phyloP scores from a whole-genome alignment of 2,113 vertebrate species.

The Malaclemys terrapin region DNA sequence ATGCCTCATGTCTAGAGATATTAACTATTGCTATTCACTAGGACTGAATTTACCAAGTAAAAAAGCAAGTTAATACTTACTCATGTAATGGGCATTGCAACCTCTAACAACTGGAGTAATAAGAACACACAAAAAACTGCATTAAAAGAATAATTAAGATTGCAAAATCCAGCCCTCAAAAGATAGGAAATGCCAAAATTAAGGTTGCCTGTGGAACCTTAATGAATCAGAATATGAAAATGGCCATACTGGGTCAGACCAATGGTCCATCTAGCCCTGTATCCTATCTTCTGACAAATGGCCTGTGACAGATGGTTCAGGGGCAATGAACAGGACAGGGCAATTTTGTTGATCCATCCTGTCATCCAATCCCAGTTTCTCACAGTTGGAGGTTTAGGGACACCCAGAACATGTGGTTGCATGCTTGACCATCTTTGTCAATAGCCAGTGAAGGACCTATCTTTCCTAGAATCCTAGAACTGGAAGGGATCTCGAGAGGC shows the following conservation, averaged over 20 bases:
- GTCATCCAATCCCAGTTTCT: background rate
- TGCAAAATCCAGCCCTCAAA: background rate
- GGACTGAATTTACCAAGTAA: background rate
- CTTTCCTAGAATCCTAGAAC: too few species aligned
- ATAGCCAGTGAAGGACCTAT: background rate
- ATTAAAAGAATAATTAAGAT: background rate
- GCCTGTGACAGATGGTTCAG: background rate
- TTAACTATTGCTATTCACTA: background rate
- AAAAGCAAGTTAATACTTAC: background rate
- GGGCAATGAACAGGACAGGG: background rate
- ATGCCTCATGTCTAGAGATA: background rate
- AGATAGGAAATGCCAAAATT: background rate
- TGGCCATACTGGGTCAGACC: too few species aligned
- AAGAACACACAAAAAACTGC: background rate
- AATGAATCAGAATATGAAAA: background rate
- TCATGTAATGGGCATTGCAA: background rate
- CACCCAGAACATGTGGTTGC: background rate
- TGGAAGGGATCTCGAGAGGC: too few species aligned
- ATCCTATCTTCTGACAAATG: background rate
- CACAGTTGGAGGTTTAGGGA: background rate
- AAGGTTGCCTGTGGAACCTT: background rate
- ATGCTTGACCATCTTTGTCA: background rate
- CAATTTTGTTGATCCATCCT: background rate
- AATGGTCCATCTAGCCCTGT: too few species aligned
- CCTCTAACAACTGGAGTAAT: slow-evolving; percentile 17